Evolutionary conservation across 2,113 vertebrate genomes (phyloP).

Genomic region (Ailurus styani): DNA sequence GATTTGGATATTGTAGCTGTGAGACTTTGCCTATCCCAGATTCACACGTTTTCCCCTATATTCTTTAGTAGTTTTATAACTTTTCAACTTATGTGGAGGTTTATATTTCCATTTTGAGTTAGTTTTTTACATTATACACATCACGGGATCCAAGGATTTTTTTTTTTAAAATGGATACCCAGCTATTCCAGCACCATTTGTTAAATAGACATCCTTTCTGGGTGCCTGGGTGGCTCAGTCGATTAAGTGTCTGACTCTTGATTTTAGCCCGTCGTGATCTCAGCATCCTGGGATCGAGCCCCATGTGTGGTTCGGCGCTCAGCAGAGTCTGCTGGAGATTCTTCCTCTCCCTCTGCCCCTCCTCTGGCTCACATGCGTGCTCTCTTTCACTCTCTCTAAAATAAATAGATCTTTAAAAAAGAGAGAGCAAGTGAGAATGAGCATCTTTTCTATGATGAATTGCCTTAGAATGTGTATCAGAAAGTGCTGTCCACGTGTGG

Average conservation of each 20-base stretch:
- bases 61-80: neutral
- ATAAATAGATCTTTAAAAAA: neutral
- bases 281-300: neutral
- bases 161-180: neutral
- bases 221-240: neutral
- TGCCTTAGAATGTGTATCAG: neutral
- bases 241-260: neutral
- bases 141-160: neutral
- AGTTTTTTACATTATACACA: neutral
- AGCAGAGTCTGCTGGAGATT: too few relatives aligned
- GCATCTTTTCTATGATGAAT: neutral
- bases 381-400: neutral
- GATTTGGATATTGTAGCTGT: neutral
- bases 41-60: neutral
- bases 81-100: neutral
- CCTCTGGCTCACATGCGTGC: too few relatives aligned
- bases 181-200: neutral
- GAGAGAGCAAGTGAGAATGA: neutral
- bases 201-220: neutral
- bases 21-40: neutral
- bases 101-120: neutral
- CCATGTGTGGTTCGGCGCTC: neutral
- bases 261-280: neutral
- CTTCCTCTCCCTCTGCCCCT: neutral
- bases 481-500: fast-evolving